Base-by-base conservation (phyloP, 2,888 invertebrate species). In the Hemicrepidius hirtus region DNA sequence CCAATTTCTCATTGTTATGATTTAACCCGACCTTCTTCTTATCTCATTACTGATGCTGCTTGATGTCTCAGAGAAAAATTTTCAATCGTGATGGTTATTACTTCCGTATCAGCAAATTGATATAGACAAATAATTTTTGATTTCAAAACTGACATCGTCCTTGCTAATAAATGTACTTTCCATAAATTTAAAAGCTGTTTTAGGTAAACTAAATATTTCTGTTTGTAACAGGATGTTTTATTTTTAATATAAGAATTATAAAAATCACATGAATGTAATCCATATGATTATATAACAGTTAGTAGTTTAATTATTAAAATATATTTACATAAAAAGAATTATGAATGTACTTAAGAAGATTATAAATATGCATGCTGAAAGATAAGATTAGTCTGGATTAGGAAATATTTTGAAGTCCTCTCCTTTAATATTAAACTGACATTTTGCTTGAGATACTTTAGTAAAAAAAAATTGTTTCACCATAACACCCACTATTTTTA, bases 1-100 rank as follows among this genome's bases (percentile, higher is more conserved):
- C 55, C 40, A 66, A 66, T 66, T 66, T 66, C 41, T 64, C 24
- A 64, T 64, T 64, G 64, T 64, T 64, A 32, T 13, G 64, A 18
- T 10, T 28, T 28, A 18, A 46, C 60, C 44, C 40, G 40, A 46
- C 62, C 62, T 62, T 62, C 62, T 37, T 12, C 18, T 57, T 37
- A 57, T 57, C 57, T 37, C n/a, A 37, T 20, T 37, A 40, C 57
- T n/a, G 37, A 40, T 57, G 37, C 57, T 24, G 13, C 16, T 32
- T 24, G 24, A 53, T 32, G 28, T 32, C 28, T 24, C 24, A 24
- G 1, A 12, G 20, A 20, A 53, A 13, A 28, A 6, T 28, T 3
- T 12, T 28, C 13, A n/a, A 24, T 53, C 28, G 28, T 53, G 28
- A 13, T 13, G 32, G 10, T 13, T 46, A 59, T 40, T n/a, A 21